Conservation (phyloP, 2,888 invertebrate genomes). For the Abscondita cerata region DNA sequence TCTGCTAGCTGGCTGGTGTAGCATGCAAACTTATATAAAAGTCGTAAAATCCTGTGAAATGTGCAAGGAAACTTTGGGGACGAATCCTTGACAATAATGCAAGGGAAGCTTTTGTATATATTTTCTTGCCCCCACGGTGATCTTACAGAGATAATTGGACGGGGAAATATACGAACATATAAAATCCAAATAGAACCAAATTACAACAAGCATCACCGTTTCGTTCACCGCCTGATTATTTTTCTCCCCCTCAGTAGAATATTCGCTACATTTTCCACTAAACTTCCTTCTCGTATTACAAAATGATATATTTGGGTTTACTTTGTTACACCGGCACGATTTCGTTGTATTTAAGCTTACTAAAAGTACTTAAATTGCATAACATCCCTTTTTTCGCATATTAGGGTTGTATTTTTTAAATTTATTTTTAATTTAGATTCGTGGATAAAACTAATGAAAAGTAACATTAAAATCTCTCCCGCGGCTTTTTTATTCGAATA, state of each 20-base stretch:
- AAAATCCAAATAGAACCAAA: slow-evolving; percentile 31
- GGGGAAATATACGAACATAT: slow-evolving; percentile 35
- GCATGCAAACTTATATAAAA: slow-evolving; percentile 22
- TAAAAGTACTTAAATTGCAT: neutral
- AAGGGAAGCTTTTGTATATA: slow-evolving; percentile 24
- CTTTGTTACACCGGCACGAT: slow-evolving; percentile 29
- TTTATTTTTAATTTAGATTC: slow-evolving; percentile 26
- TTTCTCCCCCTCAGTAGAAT: slow-evolving; percentile 16
- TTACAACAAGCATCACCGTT: slow-evolving; percentile 26
- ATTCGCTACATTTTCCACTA: slow-evolving; percentile 22
- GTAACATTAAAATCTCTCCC: slow-evolving; percentile 6
- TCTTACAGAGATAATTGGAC: slow-evolving; percentile 37
- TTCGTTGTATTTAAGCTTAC: slow-evolving; percentile 18
- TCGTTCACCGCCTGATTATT: slow-evolving; percentile 19
- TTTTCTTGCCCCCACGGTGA: slow-evolving; percentile 25
- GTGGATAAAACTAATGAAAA: slow-evolving; percentile 17
- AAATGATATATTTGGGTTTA: slow-evolving; percentile 30
- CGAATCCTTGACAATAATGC: slow-evolving; percentile 24
- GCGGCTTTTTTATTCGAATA: slow-evolving; percentile 17
- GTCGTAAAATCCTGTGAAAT: slow-evolving; percentile 26
- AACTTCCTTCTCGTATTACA: slow-evolving; percentile 17
- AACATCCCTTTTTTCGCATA: neutral
- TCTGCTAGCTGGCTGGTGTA: slow-evolving; percentile 7
- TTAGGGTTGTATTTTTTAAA: neutral
- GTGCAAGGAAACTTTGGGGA: slow-evolving; percentile 21